phyloP scores from a whole-genome alignment of 2,888 invertebrate species.

The Hemithea aestivaria region DNA sequence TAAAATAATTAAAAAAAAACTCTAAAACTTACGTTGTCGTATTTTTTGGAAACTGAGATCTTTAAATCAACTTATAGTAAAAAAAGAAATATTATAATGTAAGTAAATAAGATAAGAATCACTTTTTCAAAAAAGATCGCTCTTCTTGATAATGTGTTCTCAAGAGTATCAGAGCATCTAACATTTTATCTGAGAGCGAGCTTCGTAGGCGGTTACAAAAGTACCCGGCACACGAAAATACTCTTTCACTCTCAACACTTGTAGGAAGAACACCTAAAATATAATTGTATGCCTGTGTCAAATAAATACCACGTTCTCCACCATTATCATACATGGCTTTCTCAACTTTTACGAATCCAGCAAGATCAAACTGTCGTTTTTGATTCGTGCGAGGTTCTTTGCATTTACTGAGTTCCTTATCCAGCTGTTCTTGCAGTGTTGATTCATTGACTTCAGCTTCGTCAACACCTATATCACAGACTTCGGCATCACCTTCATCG shows the following conservation, averaged over 20 bases:
- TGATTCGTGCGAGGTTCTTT: neutral
- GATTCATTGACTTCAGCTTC: neutral
- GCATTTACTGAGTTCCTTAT: neutral
- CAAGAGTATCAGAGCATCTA: too few relatives aligned
- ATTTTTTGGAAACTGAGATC: too few relatives aligned
- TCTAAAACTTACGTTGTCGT: too few relatives aligned
- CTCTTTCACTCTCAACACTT: constrained; percentile 13
- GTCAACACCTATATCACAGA: too few relatives aligned
- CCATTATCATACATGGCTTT: constrained; percentile 4
- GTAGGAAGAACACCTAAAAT: constrained; percentile 8
- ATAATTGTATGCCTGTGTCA: constrained; percentile 18
- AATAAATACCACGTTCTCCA: constrained; percentile 14
- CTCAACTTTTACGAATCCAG: neutral
- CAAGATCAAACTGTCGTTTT: neutral
- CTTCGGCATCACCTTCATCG: neutral
- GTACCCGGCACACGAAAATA: neutral
- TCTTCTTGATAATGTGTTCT: too few relatives aligned
- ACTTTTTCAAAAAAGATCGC: too few relatives aligned
- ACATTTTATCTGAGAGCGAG: too few relatives aligned
- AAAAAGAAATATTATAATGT: too few relatives aligned
- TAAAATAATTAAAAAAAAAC: too few relatives aligned
- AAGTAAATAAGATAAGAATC: too few relatives aligned
- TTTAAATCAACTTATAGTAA: too few relatives aligned
- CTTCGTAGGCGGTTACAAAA: too few relatives aligned
- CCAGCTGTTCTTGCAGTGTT: neutral